Conservation (phyloP, 2,888 invertebrate species). For the Parapristionchus giblindavisi region DNA sequence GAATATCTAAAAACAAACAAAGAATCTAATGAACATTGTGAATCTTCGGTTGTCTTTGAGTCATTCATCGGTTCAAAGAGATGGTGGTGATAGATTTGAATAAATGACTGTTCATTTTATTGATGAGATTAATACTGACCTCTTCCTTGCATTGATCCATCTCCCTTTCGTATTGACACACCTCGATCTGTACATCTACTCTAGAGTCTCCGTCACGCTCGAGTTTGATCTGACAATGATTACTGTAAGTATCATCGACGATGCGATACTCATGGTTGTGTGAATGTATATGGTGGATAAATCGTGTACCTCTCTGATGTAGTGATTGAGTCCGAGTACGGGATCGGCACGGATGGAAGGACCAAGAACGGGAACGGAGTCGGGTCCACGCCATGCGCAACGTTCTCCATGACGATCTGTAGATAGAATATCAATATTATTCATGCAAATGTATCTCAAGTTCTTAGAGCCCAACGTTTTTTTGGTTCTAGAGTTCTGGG, state of each 20-base stretch:
- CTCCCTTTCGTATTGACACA: slow-evolving; percentile 57
- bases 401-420: slow-evolving; percentile 44
- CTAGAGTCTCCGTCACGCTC: slow-evolving; percentile 44
- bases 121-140: slow-evolving; percentile 41
- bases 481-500: no score
- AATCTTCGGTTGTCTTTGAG: no score
- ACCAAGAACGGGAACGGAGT: slow-evolving; percentile 56
- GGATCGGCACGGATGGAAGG: slow-evolving; percentile 59
- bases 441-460: no score
- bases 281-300: no score
- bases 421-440: background rate
- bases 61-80: no score
- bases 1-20: background rate
- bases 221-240: slow-evolving; percentile 47
- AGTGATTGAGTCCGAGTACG: slow-evolving; percentile 58
- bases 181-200: slow-evolving; percentile 54
- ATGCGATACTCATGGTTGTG: no score
- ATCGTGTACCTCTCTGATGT: slow-evolving; percentile 46
- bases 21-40: no score
- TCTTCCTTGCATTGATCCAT: slow-evolving; percentile 54
- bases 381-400: slow-evolving; percentile 57
- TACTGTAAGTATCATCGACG: background rate
- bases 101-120: no score
- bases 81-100: no score
- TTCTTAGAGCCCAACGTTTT: no score